A percentile compares a stretch with the other conserved stretches of the same genome.
These are phyloP conservation scores for Danaus melanippus DNA, from an alignment of 1,140 invertebrate genomes.

Conservation along the genomic window DNA sequence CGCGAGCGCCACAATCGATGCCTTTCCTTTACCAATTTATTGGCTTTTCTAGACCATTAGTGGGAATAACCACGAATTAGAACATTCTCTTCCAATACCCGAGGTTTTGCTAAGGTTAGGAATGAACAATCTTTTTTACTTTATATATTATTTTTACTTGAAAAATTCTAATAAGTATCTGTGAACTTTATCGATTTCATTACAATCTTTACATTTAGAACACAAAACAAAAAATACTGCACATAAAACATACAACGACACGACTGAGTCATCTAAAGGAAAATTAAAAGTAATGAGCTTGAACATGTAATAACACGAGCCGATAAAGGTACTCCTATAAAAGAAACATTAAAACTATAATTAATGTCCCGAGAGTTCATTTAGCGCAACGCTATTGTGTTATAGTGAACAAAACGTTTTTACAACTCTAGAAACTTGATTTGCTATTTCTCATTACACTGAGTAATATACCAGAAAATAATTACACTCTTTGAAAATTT, in stretches of 20 bases:
- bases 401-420: no score
- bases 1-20: constrained; percentile 50
- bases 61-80: constrained; percentile 44
- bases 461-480: no score
- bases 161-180: neutral
- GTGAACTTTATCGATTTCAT: neutral
- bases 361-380: constrained; percentile 58
- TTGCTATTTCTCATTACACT: no score
- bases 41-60: constrained; percentile 46
- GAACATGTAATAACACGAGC: constrained; percentile 54
- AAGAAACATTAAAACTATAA: constrained; percentile 59
- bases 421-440: no score
- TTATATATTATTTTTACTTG: neutral
- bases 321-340: constrained; percentile 54
- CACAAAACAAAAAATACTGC: constrained; percentile 1
- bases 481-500: no score
- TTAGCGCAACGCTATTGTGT: constrained; percentile 43
- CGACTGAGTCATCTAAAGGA: constrained; percentile 45
- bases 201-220: constrained; percentile 1
- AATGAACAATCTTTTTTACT: constrained; percentile 6
- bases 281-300: constrained; percentile 42
- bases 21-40: constrained; percentile 42
- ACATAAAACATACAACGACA: constrained; percentile 9
- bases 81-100: constrained; percentile 18
- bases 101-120: constrained; percentile 11